Evolutionary conservation across 1,140 invertebrate species (phyloP), one percentile per base, ranked within the genome.

Genomic region (Spodoptera litura): DNA sequence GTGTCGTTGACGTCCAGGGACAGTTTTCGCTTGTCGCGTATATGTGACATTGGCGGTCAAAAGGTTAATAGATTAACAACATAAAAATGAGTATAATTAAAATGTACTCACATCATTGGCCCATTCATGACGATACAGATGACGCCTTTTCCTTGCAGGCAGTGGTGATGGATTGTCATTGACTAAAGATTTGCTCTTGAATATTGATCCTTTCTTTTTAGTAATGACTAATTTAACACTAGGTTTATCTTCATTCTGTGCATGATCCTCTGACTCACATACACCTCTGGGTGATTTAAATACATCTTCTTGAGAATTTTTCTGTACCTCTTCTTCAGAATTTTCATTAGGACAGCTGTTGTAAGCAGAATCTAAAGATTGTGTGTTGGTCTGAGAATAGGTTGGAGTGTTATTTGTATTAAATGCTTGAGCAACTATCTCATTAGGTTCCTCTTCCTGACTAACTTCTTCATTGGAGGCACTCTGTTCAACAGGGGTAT

Each of bases 101-200:
- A 49, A 20, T 38, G 49, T 76, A 95, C 94, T 94, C 87, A 95
- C 96, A 83, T 96, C 97, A 89, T 97, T 97, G 79, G 96, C 96
- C 97, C 97, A 98, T 92, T 98, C 98, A 93, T 98, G 97, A 93
- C 97, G 98, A 86, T 98, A 98, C 13, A 98, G 92, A 75, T 97
- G 97, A 13, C 97, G 93, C 77, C 97, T 96, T 92, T 98, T 98
- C 78, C 97, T 97, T n/a, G 96, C 95, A 61, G 95, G 94, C 78
- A 92, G 90, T 78, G 86, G 93, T 52, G 93, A 94, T 56, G 90
- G 88, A 81, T 93, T 97, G 74, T 97, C 96, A 74, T 96, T 95
- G 11, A 96, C 96, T 27, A 97, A 89, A 15, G 96, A 96, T 64
- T 98, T 96, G 87, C 97, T 98, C 88, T 98, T 98, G 88, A 98